Conservation (phyloP, 2,797 vertebrate genomes). For the Coccyzus lansbergi region DNA sequence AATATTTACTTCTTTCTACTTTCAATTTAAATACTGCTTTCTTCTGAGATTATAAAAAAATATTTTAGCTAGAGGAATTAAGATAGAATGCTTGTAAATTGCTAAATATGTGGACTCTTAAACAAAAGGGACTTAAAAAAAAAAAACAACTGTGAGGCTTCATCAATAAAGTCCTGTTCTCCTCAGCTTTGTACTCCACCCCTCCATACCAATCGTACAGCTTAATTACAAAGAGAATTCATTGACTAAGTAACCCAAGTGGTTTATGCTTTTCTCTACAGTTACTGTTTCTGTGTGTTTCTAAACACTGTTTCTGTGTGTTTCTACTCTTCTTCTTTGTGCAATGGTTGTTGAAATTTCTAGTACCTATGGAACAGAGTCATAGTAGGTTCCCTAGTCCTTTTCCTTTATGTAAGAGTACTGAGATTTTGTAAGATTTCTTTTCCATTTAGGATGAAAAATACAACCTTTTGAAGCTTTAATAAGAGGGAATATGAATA, state of each 20-base stretch:
- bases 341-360: background rate
- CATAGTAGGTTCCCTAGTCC: background rate
- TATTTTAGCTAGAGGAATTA: background rate
- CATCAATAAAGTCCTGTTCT: background rate
- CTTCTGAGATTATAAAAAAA: conserved; percentile 9
- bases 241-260: background rate
- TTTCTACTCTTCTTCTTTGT: background rate
- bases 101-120: background rate
- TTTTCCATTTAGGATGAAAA: background rate
- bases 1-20: conserved; percentile 32
- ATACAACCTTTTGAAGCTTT: background rate
- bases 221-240: background rate
- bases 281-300: background rate
- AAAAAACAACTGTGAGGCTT: background rate
- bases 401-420: background rate
- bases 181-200: background rate
- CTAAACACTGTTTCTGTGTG: background rate
- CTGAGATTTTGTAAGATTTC: background rate
- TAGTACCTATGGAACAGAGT: background rate
- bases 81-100: background rate
- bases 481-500: background rate
- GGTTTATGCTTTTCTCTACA: background rate
- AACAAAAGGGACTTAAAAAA: background rate
- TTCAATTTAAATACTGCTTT: conserved; percentile 28
- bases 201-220: background rate